Evolutionary conservation across 2,888 invertebrate species (phyloP), one percentile per base, ranked within the genome.

Genomic region (Polyploca ridens): DNA sequence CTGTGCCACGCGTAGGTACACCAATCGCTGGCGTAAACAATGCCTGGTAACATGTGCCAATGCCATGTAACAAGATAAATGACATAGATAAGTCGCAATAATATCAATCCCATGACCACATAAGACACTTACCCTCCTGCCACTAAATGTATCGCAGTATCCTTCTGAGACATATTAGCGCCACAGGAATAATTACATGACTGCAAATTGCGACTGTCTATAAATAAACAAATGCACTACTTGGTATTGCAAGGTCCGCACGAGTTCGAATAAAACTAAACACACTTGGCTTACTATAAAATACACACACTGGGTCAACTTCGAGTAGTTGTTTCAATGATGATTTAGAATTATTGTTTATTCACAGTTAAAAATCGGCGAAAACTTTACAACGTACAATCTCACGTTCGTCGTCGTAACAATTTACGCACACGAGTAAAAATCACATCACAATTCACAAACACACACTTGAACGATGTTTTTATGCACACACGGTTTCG

Each of bases 91-190:
- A 69, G 64, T 60, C 64, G 57, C 62, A 63, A 58, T 65, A 16
- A 33, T 66, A 66, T 70, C 66, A 66, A 65, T 33, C 61, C 61
- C 58, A 66, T 66, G 65, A 75, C 69, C 73, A 72, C 73, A 68
- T 63, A 64, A 64, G 64, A 66, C 65, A 96, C 98, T 96, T 95
- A 99, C 99, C 98, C 98, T 95, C 99, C 99, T 90, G 98, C 98
- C 83, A 98, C 95, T 84, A 99, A 96, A 95, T 99, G 98, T 94
- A 98, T 98, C 80, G 98, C 96, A 78, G 98, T 98, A 94, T 98
- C 98, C 91, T 95, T 95, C 90, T 97, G 96, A 95, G 96, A 95
- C 96, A 96, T 96, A 88, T 87, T 92, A 90, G 82, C 86, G 86
- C 85, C 88, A 85, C 88, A 84, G 78, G 73, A 80, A 82, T 87